Base-by-base conservation (phyloP, 2,888 invertebrate species). In the Pandemis cinnamomeana region DNA sequence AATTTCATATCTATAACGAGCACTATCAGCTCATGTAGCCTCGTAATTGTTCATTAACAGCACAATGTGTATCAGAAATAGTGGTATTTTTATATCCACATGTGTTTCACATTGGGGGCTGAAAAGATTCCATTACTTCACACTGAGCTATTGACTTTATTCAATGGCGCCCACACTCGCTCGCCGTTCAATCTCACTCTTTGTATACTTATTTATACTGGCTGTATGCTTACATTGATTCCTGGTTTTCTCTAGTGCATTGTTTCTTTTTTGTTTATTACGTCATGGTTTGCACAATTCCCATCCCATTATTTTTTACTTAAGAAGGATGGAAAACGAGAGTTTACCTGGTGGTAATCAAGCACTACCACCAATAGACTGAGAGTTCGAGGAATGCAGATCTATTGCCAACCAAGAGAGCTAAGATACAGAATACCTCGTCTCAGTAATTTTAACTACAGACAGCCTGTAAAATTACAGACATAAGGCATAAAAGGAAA, bases 111-210 rank as follows among this genome's bases (percentile, higher is more conserved):
- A 46, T 70, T 55, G 72, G 69, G 66, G 60, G 51, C 64, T 73
- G 73, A 70, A 74, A 74, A 71, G 70, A 66, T 74, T 74, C 70
- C 70, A 71, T 76, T 76, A 71, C 71, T 60, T 63, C 64, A 66
- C 62, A 67, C 53, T 61, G 73, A 70, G 62, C 78, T 80, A 83
- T 82, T 82, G 80, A 79, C 79, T 80, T 79, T 78, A 78, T 80
- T 82, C 78, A 80, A 80, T 80, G 78, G 81, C 81, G 79, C 78
- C 77, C 83, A 82, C 83, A 81, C 79, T 76, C 74, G 72, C 63
- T 67, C 72, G 73, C 76, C 20, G 55, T 72, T 76, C 76, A 70
- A 60, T 75, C 61, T 51, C 62, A 46, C 53, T 68, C 51, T 55
- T 51, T 64, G 20, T 53, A 48, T 53, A 15, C 53, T 70, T 74